Conservation (phyloP, 2,113 vertebrate genomes). For the Diadophis punctatus region DNA sequence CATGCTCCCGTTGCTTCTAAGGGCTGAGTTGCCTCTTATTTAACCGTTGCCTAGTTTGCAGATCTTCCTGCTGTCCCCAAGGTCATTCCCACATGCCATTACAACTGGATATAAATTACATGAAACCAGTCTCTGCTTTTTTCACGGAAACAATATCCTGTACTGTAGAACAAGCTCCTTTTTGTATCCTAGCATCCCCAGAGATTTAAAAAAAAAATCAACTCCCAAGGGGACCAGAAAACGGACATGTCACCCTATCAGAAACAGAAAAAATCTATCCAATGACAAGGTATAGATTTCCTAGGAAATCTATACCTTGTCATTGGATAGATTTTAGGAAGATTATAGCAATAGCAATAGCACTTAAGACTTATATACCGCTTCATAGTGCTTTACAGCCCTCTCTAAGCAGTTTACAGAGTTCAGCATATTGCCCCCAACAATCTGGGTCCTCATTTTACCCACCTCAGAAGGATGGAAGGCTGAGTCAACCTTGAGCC, state of each 20-base stretch:
- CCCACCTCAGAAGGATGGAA: too few relatives aligned
- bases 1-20: neutral
- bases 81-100: neutral
- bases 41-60: neutral
- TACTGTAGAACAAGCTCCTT: neutral
- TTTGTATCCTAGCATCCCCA: neutral
- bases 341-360: too few relatives aligned
- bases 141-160: neutral
- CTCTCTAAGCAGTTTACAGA: too few relatives aligned
- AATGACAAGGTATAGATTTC: neutral
- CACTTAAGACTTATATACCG: too few relatives aligned
- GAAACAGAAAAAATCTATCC: neutral
- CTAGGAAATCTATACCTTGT: neutral
- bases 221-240: neutral
- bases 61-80: neutral
- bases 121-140: neutral
- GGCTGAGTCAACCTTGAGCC: too few relatives aligned
- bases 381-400: too few relatives aligned
- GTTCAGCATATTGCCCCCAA: too few relatives aligned
- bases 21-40: neutral
- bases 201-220: neutral
- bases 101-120: neutral
- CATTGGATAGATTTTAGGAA: neutral
- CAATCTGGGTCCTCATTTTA: too few relatives aligned
- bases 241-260: neutral